Evolutionary conservation across 2,113 vertebrate genomes (phyloP).

Genomic region (Poeciliopsis occidentalis): DNA sequence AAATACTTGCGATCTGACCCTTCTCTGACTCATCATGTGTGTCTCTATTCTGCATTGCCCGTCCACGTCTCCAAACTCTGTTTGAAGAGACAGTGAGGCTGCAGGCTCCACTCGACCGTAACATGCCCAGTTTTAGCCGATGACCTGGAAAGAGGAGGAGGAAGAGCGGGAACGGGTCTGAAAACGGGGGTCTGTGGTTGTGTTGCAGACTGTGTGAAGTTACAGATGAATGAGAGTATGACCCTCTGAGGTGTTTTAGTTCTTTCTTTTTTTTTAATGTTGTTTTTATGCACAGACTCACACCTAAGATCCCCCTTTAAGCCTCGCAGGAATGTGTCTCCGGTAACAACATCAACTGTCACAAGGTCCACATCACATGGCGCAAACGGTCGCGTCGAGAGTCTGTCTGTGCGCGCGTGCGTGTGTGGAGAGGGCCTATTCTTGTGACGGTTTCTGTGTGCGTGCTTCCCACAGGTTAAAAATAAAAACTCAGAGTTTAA

Average conservation of each 20-base stretch:
- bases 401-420: conserved; percentile 12
- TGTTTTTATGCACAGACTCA: conserved; percentile 38
- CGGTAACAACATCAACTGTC: conserved; percentile 71
- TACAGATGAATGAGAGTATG: conserved; percentile 56
- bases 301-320: conserved; percentile 56
- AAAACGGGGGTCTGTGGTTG: conserved; percentile 47
- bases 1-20: conserved; percentile 11
- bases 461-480: conserved; percentile 36
- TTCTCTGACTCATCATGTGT: conserved; percentile 9
- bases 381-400: conserved; percentile 13
- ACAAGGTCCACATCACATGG: conserved; percentile 68
- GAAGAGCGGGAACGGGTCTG: conserved; percentile 23
- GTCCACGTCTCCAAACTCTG: conserved; percentile 16
- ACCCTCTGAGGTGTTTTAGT: conserved; percentile 56
- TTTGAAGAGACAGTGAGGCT: conserved; percentile 20
- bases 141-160: conserved; percentile 17
- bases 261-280: conserved; percentile 41
- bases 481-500: conserved; percentile 50
- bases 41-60: conserved; percentile 3
- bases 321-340: conserved; percentile 68
- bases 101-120: conserved; percentile 16
- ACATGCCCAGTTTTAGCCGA: conserved; percentile 41
- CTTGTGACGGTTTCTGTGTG: conserved; percentile 8
- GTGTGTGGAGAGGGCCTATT: conserved; percentile 3
- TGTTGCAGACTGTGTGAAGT: conserved; percentile 54